Evolutionary conservation across 2,113 vertebrate species (phyloP).

Genomic region (Xenus cinereus): DNA sequence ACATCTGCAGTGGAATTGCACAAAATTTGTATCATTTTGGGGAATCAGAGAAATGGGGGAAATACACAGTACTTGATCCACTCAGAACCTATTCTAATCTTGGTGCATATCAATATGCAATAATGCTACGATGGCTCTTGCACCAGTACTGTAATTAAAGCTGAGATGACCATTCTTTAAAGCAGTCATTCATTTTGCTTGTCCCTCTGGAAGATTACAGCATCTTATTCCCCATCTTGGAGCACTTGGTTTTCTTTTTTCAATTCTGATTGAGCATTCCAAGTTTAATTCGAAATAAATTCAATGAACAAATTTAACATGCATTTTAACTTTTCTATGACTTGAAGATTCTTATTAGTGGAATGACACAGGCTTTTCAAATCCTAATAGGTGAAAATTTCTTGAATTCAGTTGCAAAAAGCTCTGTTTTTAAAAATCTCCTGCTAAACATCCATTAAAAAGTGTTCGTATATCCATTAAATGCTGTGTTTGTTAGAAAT

Average conservation of each 20-base stretch:
- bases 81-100: neutral
- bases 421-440: neutral
- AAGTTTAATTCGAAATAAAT: neutral
- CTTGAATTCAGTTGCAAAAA: neutral
- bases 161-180: neutral
- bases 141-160: neutral
- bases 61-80: neutral
- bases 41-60: neutral
- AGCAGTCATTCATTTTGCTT: neutral
- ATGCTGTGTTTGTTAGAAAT: neutral
- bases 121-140: neutral
- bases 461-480: neutral
- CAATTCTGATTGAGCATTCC: neutral
- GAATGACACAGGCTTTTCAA: neutral
- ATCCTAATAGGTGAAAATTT: neutral
- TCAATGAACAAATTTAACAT: neutral
- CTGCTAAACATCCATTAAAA: neutral
- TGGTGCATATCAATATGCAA: neutral
- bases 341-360: neutral
- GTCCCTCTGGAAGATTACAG: neutral
- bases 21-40: neutral
- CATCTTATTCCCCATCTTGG: neutral
- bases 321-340: neutral
- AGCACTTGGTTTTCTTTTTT: neutral
- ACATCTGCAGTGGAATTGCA: neutral